phyloP scores from a whole-genome alignment of 2,113 vertebrate species.

The Gorilla gorilla region DNA sequence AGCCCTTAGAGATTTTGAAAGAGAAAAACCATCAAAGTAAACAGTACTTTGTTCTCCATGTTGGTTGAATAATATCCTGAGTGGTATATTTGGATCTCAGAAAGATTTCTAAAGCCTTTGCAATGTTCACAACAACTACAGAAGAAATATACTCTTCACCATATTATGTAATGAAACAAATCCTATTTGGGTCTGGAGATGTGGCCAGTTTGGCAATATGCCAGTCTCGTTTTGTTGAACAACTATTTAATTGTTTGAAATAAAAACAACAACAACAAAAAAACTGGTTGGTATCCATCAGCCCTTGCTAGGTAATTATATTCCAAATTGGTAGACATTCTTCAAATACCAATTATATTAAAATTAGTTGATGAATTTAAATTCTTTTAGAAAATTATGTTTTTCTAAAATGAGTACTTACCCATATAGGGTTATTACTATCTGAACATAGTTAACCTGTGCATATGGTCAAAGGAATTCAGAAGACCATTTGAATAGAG shows the following conservation, averaged over 20 bases:
- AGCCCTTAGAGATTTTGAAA: not conserved
- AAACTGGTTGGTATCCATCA: not conserved
- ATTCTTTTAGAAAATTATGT: not conserved
- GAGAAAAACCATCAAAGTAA: conserved; percentile 55
- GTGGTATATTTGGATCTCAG: not conserved
- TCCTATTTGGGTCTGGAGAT: conserved; percentile 11
- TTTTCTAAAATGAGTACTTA: conserved; percentile 33
- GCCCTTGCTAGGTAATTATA: not conserved
- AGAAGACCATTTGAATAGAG: not conserved
- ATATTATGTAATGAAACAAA: conserved; percentile 42
- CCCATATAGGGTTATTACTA: not conserved
- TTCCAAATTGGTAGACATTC: not conserved
- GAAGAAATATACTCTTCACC: not conserved
- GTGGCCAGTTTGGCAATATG: not conserved
- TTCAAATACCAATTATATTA: conserved; percentile 19
- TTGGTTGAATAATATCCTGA: conserved; percentile 6
- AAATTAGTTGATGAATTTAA: conserved; percentile 19
- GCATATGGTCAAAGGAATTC: not conserved
- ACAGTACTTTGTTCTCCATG: not conserved
- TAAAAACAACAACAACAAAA: not conserved
- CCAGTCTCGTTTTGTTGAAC: conserved; percentile 31
- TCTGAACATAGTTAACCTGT: not conserved
- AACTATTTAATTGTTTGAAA: conserved; percentile 37
- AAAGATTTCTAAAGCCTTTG: conserved; percentile 43
- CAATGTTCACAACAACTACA: not conserved